A percentile compares a stretch with the other conserved stretches of the same genome.
These are phyloP conservation scores for Mystacides longicornis DNA, from an alignment of 2,888 invertebrate species.

Conservation along the genomic window DNA sequence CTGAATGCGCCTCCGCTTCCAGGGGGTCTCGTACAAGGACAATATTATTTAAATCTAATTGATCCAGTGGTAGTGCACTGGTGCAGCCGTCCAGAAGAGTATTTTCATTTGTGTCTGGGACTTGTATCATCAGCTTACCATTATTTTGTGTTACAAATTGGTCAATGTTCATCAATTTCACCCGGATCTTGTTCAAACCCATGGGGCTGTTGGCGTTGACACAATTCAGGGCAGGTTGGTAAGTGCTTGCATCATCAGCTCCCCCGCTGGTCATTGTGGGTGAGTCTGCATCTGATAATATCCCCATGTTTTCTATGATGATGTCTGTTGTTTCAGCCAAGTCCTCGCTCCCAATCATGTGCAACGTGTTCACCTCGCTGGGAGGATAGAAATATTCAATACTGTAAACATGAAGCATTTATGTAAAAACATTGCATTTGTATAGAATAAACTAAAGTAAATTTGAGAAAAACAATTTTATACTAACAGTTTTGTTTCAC, in stretches of 20 bases:
- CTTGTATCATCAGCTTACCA: slow-evolving; percentile 12
- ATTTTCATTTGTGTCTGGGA: slow-evolving; percentile 15
- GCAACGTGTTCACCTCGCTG: not conserved
- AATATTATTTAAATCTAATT: slow-evolving; percentile 13
- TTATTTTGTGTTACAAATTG: slow-evolving; percentile 2
- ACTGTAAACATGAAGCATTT: too few relatives aligned
- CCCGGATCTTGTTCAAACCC: not conserved
- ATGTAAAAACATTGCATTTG: too few relatives aligned
- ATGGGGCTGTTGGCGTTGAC: not conserved
- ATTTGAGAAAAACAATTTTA: too few relatives aligned
- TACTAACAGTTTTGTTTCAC: too few relatives aligned
- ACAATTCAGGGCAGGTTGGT: too few relatives aligned
- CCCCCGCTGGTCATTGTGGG: not conserved
- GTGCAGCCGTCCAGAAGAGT: slow-evolving; percentile 2
- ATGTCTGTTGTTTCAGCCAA: slow-evolving; percentile 5
- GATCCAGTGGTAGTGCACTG: not conserved
- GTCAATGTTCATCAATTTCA: slow-evolving; percentile 15
- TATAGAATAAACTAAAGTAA: too few relatives aligned
- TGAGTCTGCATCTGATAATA: slow-evolving; percentile 1
- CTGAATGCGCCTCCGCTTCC: slow-evolving; percentile 14
- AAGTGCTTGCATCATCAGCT: too few relatives aligned
- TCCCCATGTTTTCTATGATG: slow-evolving; percentile 14
- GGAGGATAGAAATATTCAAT: slow-evolving; percentile 18
- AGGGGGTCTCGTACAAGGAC: slow-evolving; percentile 11
- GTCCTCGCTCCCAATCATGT: slow-evolving; percentile 3